These are phyloP conservation scores for Achlya flavicornis DNA, from an alignment of 2,888 invertebrate genomes.

Conservation along the genomic window DNA sequence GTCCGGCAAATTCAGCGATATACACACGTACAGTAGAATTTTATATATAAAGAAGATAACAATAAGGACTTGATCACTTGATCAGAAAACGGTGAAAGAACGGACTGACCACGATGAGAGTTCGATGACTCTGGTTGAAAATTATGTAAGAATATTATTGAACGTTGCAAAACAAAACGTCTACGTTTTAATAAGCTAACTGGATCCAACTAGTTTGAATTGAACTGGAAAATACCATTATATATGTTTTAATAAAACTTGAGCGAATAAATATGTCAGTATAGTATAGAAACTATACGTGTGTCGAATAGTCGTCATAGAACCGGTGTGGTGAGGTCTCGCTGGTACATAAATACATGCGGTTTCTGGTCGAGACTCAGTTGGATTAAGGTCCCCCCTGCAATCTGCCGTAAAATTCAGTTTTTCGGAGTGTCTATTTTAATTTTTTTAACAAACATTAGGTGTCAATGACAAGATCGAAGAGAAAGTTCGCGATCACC, in stretches of 20 bases:
- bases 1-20: no score
- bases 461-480: conserved; percentile 84
- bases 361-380: conserved; percentile 44
- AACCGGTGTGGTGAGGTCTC: conserved; percentile 43
- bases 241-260: neutral
- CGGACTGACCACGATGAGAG: neutral
- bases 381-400: conserved; percentile 48
- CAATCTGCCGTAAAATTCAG: conserved; percentile 62
- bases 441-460: conserved; percentile 59
- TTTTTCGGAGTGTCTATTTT: conserved; percentile 66
- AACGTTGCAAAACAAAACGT: neutral
- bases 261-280: neutral
- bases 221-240: conserved; percentile 6
- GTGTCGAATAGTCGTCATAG: conserved; percentile 13
- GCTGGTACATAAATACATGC: conserved; percentile 59
- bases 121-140: neutral
- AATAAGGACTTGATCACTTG: no score
- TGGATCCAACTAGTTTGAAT: neutral
- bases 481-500: conserved; percentile 80
- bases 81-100: neutral
- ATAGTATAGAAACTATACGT: neutral
- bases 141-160: neutral
- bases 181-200: neutral
- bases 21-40: no score
- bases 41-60: no score